Evolutionary conservation across 2,113 vertebrate genomes (phyloP).

Genomic region (Chloropsis hardwickii): DNA sequence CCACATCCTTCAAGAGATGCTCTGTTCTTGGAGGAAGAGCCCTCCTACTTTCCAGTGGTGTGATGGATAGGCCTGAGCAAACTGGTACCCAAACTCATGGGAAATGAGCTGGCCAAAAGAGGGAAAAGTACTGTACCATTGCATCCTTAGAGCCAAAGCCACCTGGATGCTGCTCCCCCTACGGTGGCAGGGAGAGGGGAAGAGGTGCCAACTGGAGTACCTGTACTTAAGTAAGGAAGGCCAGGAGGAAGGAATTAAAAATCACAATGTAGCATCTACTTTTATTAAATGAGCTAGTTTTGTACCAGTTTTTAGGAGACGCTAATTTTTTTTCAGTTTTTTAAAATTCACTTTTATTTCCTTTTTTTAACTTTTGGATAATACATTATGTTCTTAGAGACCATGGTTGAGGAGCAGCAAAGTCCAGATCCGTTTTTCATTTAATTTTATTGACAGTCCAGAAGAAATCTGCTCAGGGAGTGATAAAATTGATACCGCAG

Average conservation of each 20-base stretch:
- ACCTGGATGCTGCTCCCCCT: rapidly evolving
- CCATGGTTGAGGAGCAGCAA: not conserved
- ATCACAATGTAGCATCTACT: not conserved
- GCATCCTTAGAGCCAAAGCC: not conserved
- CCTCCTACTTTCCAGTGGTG: not conserved
- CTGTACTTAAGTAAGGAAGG: not conserved
- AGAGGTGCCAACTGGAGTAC: not conserved
- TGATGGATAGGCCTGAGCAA: not conserved
- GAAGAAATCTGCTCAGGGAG: not conserved
- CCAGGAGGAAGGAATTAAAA: not conserved
- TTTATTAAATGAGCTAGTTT: not conserved
- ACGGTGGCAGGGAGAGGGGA: not conserved
- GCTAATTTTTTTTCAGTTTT: rapidly evolving
- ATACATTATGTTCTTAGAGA: not conserved
- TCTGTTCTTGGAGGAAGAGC: not conserved
- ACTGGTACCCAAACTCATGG: not conserved
- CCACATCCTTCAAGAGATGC: not conserved
- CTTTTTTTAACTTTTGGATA: not conserved
- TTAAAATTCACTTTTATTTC: not conserved
- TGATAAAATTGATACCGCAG: not conserved
- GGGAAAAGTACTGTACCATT: not conserved
- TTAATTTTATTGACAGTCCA: not conserved
- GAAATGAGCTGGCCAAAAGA: not conserved
- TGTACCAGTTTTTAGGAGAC: not conserved
- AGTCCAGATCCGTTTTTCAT: not conserved